Conservation (phyloP, 1,140 invertebrate species). For the Drosophila varians region DNA sequence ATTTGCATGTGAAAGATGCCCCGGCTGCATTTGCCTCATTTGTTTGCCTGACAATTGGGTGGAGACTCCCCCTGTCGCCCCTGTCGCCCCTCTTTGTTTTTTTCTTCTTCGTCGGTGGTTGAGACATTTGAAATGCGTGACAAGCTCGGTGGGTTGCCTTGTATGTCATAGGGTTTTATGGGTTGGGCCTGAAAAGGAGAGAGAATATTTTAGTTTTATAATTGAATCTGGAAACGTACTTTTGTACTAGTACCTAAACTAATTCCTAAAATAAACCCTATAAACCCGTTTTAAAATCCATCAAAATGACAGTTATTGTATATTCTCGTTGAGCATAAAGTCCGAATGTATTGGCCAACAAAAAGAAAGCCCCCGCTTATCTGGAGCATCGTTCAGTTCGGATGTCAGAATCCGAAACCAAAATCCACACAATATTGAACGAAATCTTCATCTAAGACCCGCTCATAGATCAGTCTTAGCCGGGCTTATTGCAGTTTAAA, state of each 20-base stretch:
- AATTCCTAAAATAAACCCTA: too few relatives aligned
- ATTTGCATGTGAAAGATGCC: constrained; percentile 61
- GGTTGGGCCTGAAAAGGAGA: not conserved
- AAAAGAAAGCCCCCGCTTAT: constrained; percentile 32
- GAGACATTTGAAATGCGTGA: constrained; percentile 37
- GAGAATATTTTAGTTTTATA: not conserved
- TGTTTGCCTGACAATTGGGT: constrained; percentile 18
- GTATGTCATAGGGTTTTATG: constrained; percentile 35
- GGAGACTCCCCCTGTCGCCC: constrained; percentile 1
- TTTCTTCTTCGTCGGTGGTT: constrained; percentile 25
- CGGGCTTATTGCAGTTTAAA: constrained; percentile 75
- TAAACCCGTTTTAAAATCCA: not conserved
- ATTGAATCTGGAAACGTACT: not conserved
- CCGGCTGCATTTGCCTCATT: constrained; percentile 5
- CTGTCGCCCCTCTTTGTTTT: too few relatives aligned
- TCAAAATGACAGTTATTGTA: not conserved
- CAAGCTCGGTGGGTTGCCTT: constrained; percentile 34
- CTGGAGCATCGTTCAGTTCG: constrained; percentile 19
- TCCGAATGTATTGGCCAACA: not conserved
- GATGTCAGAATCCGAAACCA: constrained; percentile 25
- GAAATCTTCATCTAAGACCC: constrained; percentile 21
- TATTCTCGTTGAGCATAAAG: not conserved
- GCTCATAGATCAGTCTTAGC: constrained; percentile 74
- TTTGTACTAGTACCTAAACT: too few relatives aligned
- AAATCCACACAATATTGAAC: constrained; percentile 30